Evolutionary conservation across 1,140 invertebrate genomes (phyloP).

Genomic region (Rhopalosiphum padi): DNA sequence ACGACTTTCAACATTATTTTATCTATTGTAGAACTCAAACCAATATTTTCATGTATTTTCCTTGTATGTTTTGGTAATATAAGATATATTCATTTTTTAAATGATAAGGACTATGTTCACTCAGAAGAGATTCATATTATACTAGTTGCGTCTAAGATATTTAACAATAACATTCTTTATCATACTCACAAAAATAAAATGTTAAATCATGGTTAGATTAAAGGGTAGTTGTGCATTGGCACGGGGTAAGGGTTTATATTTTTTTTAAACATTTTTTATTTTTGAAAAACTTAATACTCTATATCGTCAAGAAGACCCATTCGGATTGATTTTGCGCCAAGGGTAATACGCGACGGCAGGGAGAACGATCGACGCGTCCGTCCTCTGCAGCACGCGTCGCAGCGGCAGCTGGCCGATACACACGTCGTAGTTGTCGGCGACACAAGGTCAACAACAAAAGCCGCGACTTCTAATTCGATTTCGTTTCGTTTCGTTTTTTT

Average conservation of each 20-base stretch:
- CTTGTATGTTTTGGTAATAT: not conserved
- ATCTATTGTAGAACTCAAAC: too few relatives aligned
- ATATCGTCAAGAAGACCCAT: not conserved
- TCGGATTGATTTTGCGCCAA: not conserved
- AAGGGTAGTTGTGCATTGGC: too few relatives aligned
- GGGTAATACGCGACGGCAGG: not conserved
- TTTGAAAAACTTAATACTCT: not conserved
- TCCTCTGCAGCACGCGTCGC: not conserved
- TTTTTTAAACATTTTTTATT: not conserved
- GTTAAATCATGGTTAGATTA: not conserved
- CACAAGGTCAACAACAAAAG: slow-evolving; percentile 20
- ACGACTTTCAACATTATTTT: too few relatives aligned
- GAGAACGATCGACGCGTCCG: not conserved
- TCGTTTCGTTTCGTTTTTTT: not conserved
- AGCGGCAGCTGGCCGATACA: not conserved
- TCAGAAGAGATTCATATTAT: not conserved
- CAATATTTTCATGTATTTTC: too few relatives aligned
- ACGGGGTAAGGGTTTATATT: not conserved
- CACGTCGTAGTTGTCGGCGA: not conserved
- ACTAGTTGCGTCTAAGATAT: not conserved
- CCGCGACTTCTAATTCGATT: slow-evolving; percentile 25
- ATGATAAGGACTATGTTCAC: not conserved
- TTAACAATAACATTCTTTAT: not conserved
- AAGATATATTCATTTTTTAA: not conserved
- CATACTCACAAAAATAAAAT: not conserved